Base-by-base conservation (phyloP, 2,888 invertebrate species). In the Hesperia comma region DNA sequence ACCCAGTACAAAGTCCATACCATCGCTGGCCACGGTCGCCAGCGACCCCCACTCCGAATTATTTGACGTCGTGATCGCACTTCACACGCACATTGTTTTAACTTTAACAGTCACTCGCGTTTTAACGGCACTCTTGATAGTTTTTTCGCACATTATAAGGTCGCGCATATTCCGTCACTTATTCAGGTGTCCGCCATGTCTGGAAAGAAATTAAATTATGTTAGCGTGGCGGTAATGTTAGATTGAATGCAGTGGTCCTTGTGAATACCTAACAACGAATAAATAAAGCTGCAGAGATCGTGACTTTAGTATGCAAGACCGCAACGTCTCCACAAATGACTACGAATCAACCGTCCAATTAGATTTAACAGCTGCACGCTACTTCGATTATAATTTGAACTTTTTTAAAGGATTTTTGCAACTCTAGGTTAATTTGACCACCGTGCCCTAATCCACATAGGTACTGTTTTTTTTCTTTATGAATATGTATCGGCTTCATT, bases 1-100 rank as follows among this genome's bases (percentile, higher is more conserved):
- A 73, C 83, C 86, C 79, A 86, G 79, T 75, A 80, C 87, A 85
- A 85, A 80, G 90, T 90, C 90, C 92, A 92, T 92, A 87, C 85
- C 92, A 92, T 92, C 86, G 88, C 92, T 90, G 88, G 90, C 85
- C 81, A 82, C 80, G 86, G 83, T 83, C 87, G 88, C 90, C 88
- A 86, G 88, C 88, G 87, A 83, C 80, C 83, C 86, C 87, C 88
- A 87, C 84, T 83, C 82, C 67, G 88, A 82, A 72, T 78, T 72
- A 79, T 86, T 88, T 84, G 90, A 87, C 92, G 92, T 88, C 83
- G 89, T 92, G 89, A 77, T 82, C 85, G 83, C 80, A 77, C 74
- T 78, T 86, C 77, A 88, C 81, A 70, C 82, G 77, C 82, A 76
- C 92, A 87, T 87, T 70, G 77, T 80, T 78, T 85, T 81, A 85